phyloP scores from a whole-genome alignment of 1,140 invertebrate species.

The Potamilus streckersoni region DNA sequence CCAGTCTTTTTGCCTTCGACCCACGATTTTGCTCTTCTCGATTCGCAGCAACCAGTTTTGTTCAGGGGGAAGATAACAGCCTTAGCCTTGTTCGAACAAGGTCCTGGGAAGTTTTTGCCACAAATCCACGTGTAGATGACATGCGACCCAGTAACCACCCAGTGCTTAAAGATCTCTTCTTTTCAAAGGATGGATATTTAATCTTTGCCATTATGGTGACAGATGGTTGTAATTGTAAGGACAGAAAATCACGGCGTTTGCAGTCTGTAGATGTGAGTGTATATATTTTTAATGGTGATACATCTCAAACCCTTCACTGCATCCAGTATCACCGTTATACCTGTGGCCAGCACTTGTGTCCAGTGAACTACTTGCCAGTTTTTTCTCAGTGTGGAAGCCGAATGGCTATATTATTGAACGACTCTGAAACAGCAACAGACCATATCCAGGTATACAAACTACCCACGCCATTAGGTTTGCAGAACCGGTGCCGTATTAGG shows the following conservation, averaged over 20 bases:
- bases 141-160: constrained; percentile 53
- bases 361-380: constrained; percentile 64
- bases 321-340: constrained; percentile 65
- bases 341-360: constrained; percentile 63
- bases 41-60: constrained; percentile 65
- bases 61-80: constrained; percentile 57
- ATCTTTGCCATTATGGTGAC: constrained; percentile 63
- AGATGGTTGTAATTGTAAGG: constrained; percentile 59
- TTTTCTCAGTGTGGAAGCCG: constrained; percentile 64
- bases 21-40: constrained; percentile 61
- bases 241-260: constrained; percentile 56
- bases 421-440: constrained; percentile 54
- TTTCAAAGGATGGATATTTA: constrained; percentile 61
- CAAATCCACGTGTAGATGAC: constrained; percentile 60
- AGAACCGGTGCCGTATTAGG: constrained; percentile 61
- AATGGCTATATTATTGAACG: constrained; percentile 66
- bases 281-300: constrained; percentile 64
- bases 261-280: constrained; percentile 61
- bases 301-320: constrained; percentile 61
- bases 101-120: constrained; percentile 55
- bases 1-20: constrained; percentile 65
- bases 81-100: constrained; percentile 56
- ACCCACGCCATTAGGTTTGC: constrained; percentile 55
- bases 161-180: constrained; percentile 60
- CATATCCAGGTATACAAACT: constrained; percentile 66